Evolutionary conservation across 2,888 invertebrate genomes (phyloP), one percentile per base, ranked within the genome.

Genomic region (Aphidoletes aphidimyza): DNA sequence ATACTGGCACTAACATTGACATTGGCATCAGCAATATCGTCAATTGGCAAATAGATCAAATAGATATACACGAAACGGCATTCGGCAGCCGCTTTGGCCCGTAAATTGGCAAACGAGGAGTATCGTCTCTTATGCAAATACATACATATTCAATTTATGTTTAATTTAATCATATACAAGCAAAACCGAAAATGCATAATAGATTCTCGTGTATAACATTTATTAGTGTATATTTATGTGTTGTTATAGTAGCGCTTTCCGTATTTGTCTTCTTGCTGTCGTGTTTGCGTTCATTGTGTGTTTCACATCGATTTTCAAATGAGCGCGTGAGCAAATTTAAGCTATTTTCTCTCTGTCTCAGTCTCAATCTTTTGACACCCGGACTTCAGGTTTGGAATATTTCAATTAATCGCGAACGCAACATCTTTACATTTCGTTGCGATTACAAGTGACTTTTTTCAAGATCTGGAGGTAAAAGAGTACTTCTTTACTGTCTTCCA

Each of bases 151-250:
- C 69, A 69, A 69, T 69, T 69, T 69, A 69, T 69, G 69, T 69
- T 69, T 69, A 69, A 69, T 69, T 69, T 69, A 34, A 69, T 69
- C 69, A 69, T 69, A 69, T 69, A 69, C 69, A 69, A 69, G 69
- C 69, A 69, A 69, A 69, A 30, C 30, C 69, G 54, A 54, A 54
- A 54, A 54, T 54, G 54, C 54, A 54, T 30, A 69, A 69, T 69
- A 69, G 69, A 69, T 30, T 69, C 69, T n/a, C 69, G 30, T 69
- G 69, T 69, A 69, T 14, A 30, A 69, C 69, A 69, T 69, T 69
- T 69, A 69, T 69, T 69, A 30, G 69, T 30, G 69, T 69, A 69
- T 69, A 69, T 69, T 69, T 69, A 69, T 69, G 34, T 69, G 69
- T 69, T 69, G 69, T 69, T 69, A 69, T 69, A 30, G 69, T 69